phyloP scores from a whole-genome alignment of 2,797 vertebrate genomes.

The Australoheros facetus region DNA sequence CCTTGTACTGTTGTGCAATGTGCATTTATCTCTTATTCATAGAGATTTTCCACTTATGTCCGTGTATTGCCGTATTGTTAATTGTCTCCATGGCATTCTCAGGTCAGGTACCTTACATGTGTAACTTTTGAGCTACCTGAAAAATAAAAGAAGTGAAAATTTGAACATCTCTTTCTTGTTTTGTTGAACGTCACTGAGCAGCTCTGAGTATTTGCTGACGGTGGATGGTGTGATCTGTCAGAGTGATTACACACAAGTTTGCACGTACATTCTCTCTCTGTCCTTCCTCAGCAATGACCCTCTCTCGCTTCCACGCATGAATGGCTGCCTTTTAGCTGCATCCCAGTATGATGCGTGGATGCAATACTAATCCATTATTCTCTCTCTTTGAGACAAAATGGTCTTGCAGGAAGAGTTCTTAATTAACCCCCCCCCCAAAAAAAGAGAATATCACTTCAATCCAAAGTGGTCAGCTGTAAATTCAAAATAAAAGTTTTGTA shows the following conservation, averaged over 20 bases:
- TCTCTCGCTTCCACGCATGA: conserved; percentile 59
- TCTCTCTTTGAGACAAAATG: conserved; percentile 47
- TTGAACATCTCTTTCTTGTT: not conserved
- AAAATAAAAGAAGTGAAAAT: conserved; percentile 21
- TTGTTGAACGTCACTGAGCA: not conserved
- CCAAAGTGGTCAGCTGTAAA: not conserved
- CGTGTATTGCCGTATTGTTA: not conserved
- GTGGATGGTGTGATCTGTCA: conserved; percentile 43
- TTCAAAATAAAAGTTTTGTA: not conserved
- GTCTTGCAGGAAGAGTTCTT: conserved; percentile 29
- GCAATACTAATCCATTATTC: conserved; percentile 76
- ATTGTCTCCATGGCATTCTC: conserved; percentile 18
- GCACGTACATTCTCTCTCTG: conserved; percentile 26
- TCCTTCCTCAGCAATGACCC: conserved; percentile 41
- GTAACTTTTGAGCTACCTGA: not conserved
- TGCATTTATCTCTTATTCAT: conserved; percentile 2
- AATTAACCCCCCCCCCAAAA: not conserved
- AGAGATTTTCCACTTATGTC: not conserved
- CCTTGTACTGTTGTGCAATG: not conserved
- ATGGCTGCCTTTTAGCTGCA: conserved; percentile 70
- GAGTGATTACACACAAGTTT: conserved; percentile 34
- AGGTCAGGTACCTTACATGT: conserved; percentile 31
- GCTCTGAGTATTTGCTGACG: not conserved
- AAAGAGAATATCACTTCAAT: not conserved
- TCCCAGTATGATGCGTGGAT: conserved; percentile 67